Base-by-base conservation (phyloP, 2,113 vertebrate genomes). In the Pelecanus crispus region DNA sequence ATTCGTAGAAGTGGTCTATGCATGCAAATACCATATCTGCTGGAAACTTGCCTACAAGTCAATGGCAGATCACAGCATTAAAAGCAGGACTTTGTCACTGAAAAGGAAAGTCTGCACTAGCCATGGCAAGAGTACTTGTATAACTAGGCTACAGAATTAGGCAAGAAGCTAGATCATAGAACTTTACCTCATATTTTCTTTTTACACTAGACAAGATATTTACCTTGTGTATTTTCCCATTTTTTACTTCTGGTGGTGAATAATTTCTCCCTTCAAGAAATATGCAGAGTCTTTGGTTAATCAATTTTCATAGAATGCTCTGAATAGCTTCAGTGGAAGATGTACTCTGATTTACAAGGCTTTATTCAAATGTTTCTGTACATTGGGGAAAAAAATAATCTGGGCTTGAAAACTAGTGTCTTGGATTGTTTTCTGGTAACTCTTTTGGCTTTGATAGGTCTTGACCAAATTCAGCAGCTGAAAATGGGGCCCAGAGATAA, bases 1-100 rank as follows among this genome's bases (percentile, higher is more conserved):
- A 29, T 17, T 80, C 0, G 0, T 11, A 50, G 26, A 65, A 59
- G 10, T 47, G 10, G 3, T 38, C 74, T 75, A 9, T 75, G 9
- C 3, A 18, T 63, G 72, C 45, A 66, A 81, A 72, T 56, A 61
- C 4, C 9, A 0, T 20, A 45, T n/a, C 10, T 67, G 6, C 26
- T 22, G 17, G 18, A 79, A 78, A 74, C 18, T 71, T 3, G 21
- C 19, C 36, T 79, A 34, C 34, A 67, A 61, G 21, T 47, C 21
- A 78, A 4, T 15, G 12, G 20, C 34, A 75, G 22, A 88, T 15
- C 19, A 50, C 11, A 25, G 3, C 24, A 80, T 14, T 19, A 67
- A 72, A 74, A 71, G 11, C 28, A 72, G 16, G 13, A 59, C 22
- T n/a, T 73, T 61, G 15, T 73, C 13, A 44, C 2, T 28, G 29